Evolutionary conservation across 2,797 vertebrate species (phyloP).

Genomic region (Sparidentex hasta): DNA sequence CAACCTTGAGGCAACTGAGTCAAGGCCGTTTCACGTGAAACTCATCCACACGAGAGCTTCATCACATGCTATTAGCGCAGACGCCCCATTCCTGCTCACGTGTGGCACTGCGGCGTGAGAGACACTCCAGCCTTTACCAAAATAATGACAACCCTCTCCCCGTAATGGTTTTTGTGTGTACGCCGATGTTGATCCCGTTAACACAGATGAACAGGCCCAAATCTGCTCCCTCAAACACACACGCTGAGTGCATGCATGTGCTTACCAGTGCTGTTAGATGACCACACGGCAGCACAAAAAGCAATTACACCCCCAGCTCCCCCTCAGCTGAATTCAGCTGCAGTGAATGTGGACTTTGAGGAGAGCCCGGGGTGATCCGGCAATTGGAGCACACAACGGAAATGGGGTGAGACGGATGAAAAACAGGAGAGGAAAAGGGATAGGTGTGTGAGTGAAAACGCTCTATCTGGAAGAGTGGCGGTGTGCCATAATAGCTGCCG

Average conservation of each 20-base stretch:
- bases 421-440: conserved; percentile 63
- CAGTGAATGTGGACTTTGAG: conserved; percentile 69
- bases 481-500: conserved; percentile 69
- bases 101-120: conserved; percentile 56
- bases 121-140: conserved; percentile 55
- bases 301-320: conserved; percentile 69
- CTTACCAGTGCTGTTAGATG: conserved; percentile 64
- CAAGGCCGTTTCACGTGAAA: conserved; percentile 47
- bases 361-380: conserved; percentile 71
- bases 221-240: too few relatives aligned
- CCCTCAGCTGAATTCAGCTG: conserved; percentile 58
- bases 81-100: conserved; percentile 29
- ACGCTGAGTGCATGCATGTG: conserved; percentile 51
- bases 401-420: conserved; percentile 77
- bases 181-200: conserved; percentile 30
- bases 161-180: conserved; percentile 56
- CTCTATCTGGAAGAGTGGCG: conserved; percentile 73
- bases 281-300: conserved; percentile 69
- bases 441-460: conserved; percentile 70
- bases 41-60: conserved; percentile 31
- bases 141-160: conserved; percentile 65
- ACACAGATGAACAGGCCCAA: too few relatives aligned
- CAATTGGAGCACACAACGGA: conserved; percentile 74
- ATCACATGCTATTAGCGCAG: conserved; percentile 58
- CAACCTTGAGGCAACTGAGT: conserved; percentile 43